Base-by-base conservation (phyloP, 2,113 vertebrate species). In the Tichodroma muraria region DNA sequence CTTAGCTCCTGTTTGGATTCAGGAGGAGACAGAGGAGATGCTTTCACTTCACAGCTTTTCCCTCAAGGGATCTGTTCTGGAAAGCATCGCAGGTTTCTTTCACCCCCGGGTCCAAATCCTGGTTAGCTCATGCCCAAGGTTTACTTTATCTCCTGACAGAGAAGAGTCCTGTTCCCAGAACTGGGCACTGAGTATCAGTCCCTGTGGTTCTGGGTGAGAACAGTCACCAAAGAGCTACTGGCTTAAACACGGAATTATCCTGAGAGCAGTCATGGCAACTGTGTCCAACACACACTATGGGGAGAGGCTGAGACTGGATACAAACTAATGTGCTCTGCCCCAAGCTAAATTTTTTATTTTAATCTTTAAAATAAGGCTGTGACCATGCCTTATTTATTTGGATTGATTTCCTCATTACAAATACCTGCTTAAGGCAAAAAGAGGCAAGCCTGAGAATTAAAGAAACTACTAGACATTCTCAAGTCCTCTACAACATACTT, bases 221-320 rank as follows among this genome's bases (percentile, higher is more conserved):
- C 18, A 60, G 27, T 60, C 59, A 23, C 31, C 64, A 13, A 56
- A 70, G 40, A 57, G 6, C 25, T 69, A n/a, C 38, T 31, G n/a
- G 6, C 5, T 70, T 71, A 71, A 90, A 71, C 9, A 15, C 6
- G 65, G 72, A 63, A n/a, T 33, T 71, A 33, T n/a, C 18, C 35
- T 6, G 2, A 45, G 17, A 64, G 14, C 31, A 73, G 20, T 18
- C 12, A 18, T 13, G 24, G 9, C 16, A 47, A 2, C 14, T 22
- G 9, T 28, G 15, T 64, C 57, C 44, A 42, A 7, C 7, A 8
- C 0, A 0, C 3, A 1, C 19, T 40, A 4, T 0, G 1, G 56
- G 20, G 28, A 89, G 28, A 79, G 20, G 13, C 44, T 64, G 8
- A 81, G 61, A 6, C 71, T 2, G 1, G 21, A 27, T 24, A 50